phyloP scores from a whole-genome alignment of 2,797 vertebrate genomes.

The Ataeniobius toweri region DNA sequence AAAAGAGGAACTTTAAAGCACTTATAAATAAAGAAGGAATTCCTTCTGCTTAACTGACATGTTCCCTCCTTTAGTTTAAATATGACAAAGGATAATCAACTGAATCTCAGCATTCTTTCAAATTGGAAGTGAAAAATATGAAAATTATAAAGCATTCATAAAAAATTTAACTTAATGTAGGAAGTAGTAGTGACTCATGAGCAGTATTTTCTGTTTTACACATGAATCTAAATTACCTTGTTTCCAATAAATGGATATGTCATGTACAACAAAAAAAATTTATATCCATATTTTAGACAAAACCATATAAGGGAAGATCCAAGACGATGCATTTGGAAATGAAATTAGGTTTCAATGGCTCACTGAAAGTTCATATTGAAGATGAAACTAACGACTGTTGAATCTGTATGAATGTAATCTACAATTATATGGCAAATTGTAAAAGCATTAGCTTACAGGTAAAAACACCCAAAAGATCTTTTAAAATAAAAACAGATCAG shows the following conservation, averaged over 20 bases:
- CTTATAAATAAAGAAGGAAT: slow-evolving; percentile 41
- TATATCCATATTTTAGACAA: slow-evolving; percentile 47
- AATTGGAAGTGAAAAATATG: slow-evolving; percentile 37
- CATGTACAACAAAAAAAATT: slow-evolving; percentile 21
- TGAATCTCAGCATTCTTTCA: slow-evolving; percentile 44
- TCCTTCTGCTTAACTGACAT: slow-evolving; percentile 27
- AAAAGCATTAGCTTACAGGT: slow-evolving; percentile 64
- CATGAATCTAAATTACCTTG: slow-evolving; percentile 46
- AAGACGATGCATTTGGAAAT: slow-evolving; percentile 50
- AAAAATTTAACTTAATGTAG: slow-evolving; percentile 49
- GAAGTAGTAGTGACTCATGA: slow-evolving; percentile 58
- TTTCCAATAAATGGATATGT: slow-evolving; percentile 45
- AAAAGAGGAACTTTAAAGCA: slow-evolving; percentile 52
- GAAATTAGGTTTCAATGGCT: slow-evolving; percentile 70
- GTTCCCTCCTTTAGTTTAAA: slow-evolving; percentile 32
- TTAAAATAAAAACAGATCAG: slow-evolving; percentile 62
- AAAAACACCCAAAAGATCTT: slow-evolving; percentile 26
- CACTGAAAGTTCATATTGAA: slow-evolving; percentile 66
- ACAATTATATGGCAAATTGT: slow-evolving; percentile 72
- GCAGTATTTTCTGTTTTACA: slow-evolving; percentile 24
- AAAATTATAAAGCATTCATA: slow-evolving; percentile 57
- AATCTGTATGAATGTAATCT: slow-evolving; percentile 77
- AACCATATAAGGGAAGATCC: slow-evolving; percentile 44
- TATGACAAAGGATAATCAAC: slow-evolving; percentile 18
- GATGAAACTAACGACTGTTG: slow-evolving; percentile 74